These are phyloP conservation scores for Pelvicachromis taeniatus DNA, from an alignment of 2,113 vertebrate species.

Conservation along the genomic window DNA sequence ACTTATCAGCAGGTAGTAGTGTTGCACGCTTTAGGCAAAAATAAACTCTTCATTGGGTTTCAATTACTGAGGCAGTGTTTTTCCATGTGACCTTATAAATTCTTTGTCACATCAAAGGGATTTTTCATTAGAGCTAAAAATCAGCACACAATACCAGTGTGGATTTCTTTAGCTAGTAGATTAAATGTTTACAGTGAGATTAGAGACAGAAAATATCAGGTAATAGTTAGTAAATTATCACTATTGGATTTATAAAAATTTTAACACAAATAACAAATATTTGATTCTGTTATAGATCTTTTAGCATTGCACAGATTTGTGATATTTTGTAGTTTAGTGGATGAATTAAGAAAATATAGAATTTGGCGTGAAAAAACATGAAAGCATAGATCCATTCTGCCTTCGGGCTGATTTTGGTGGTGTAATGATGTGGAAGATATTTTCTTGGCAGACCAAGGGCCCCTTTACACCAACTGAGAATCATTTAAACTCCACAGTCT, in stretches of 20 bases:
- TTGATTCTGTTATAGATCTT: background rate
- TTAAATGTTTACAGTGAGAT: background rate
- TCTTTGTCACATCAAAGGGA: background rate
- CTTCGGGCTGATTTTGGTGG: background rate
- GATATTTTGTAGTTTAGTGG: background rate
- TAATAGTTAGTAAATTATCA: background rate
- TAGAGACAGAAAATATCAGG: background rate
- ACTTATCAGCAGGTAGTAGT: background rate
- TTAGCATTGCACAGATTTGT: background rate
- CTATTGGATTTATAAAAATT: background rate
- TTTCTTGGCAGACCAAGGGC: background rate
- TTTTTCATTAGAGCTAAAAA: background rate
- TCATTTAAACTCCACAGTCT: background rate
- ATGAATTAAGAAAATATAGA: background rate
- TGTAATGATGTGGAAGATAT: background rate
- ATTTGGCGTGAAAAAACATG: background rate
- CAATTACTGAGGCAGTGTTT: background rate
- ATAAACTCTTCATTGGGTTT: slow-evolving; percentile 9
- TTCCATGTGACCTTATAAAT: background rate
- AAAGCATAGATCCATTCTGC: background rate
- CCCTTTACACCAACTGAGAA: background rate
- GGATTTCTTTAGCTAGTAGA: background rate
- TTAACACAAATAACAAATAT: background rate
- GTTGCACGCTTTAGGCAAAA: background rate
- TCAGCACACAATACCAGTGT: background rate